Conservation (phyloP, 1,140 invertebrate species). For the Listronotus bonariensis region DNA sequence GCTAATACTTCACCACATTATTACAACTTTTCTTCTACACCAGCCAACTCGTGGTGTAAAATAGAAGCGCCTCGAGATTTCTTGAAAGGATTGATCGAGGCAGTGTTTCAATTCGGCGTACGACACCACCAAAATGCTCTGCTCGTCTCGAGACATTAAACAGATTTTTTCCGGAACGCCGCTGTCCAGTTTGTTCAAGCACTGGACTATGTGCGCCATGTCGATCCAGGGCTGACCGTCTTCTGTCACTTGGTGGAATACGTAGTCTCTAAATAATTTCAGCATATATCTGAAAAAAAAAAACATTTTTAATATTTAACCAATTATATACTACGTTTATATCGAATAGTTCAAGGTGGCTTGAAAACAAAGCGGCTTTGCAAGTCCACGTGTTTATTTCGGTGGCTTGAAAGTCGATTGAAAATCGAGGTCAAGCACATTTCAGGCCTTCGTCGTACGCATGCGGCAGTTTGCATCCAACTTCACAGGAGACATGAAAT, state of each 20-base stretch:
- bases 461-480: no score
- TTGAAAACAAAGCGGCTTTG: no score
- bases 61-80: constrained; percentile 56
- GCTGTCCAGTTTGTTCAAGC: constrained; percentile 91
- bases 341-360: no score
- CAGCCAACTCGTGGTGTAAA: constrained; percentile 34
- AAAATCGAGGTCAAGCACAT: no score
- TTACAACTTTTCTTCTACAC: constrained; percentile 9
- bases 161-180: constrained; percentile 91
- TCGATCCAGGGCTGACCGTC: constrained; percentile 95
- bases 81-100: constrained; percentile 89
- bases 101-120: constrained; percentile 94
- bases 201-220: constrained; percentile 91
- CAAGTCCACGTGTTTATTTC: no score
- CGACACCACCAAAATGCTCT: constrained; percentile 92
- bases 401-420: no score
- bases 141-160: constrained; percentile 93
- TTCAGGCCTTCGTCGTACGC: no score
- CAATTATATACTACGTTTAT: no score
- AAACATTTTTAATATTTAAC: no score
- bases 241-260: constrained; percentile 92
- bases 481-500: no score
- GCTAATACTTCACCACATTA: neutral
- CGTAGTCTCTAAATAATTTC: constrained; percentile 96
- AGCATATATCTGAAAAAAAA: constrained; percentile 75